Conservation (phyloP, 2,888 invertebrate species). For the Nomada ruficornis region DNA sequence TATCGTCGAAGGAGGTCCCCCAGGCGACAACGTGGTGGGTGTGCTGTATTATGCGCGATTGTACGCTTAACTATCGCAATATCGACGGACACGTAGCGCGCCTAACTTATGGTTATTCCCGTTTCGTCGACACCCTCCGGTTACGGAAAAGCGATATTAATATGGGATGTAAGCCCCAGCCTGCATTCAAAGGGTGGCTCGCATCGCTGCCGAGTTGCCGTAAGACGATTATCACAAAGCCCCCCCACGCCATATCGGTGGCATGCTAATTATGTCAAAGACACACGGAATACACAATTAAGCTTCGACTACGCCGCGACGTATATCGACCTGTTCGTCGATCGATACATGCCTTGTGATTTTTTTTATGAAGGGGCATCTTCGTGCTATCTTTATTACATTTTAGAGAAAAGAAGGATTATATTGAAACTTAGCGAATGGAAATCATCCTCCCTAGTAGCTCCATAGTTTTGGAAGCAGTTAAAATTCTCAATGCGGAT, state of each 20-base stretch:
- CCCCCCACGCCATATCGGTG: constrained; percentile 34
- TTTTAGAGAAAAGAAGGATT: neutral
- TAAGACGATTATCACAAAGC: constrained; percentile 58
- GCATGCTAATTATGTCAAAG: constrained; percentile 57
- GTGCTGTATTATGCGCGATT: constrained; percentile 61
- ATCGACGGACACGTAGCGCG: constrained; percentile 66
- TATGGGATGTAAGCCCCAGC: constrained; percentile 64
- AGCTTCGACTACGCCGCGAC: neutral
- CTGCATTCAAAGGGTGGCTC: constrained; percentile 57
- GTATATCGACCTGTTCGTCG: no score
- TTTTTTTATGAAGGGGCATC: neutral
- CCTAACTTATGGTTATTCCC: constrained; percentile 68
- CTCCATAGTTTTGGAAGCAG: no score
- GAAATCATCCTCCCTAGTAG: neutral
- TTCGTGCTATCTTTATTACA: neutral
- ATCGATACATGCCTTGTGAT: neutral
- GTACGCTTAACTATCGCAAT: constrained; percentile 68
- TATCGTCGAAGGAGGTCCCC: constrained; percentile 1
- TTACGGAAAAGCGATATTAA: constrained; percentile 66
- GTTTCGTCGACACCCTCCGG: constrained; percentile 56
- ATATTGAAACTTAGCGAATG: neutral
- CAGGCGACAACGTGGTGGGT: constrained; percentile 45
- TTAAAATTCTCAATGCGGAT: neutral
- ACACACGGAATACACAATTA: constrained; percentile 39
- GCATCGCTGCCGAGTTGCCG: constrained; percentile 16